phyloP scores from a whole-genome alignment of 2,888 invertebrate genomes.

The Boloria selene region DNA sequence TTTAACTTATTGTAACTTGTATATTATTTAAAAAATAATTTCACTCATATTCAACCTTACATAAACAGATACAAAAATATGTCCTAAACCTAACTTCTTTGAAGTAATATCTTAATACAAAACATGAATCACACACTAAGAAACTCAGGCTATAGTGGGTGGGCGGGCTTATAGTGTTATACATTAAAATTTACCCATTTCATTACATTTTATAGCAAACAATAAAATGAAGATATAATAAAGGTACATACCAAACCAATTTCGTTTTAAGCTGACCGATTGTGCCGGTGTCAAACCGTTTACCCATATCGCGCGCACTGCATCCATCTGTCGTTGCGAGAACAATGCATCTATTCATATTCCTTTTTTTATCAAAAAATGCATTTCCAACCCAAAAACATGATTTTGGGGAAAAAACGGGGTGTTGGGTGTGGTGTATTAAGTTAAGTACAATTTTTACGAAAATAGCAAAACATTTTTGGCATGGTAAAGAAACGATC shows the following conservation, averaged over 20 bases:
- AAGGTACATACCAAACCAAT: conserved; percentile 1
- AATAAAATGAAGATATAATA: conserved; percentile 3
- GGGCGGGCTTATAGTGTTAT: background rate
- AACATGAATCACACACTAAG: too few species aligned
- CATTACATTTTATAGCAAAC: background rate
- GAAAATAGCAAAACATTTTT: conserved; percentile 1
- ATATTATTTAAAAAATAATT: too few species aligned
- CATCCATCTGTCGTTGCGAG: conserved; percentile 63
- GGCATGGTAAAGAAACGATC: too few species aligned
- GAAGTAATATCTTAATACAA: too few species aligned
- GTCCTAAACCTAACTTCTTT: too few species aligned
- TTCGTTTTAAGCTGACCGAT: conserved; percentile 56
- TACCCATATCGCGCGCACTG: conserved; percentile 65
- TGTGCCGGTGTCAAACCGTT: conserved; percentile 72
- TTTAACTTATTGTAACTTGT: too few species aligned
- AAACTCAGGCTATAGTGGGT: too few species aligned
- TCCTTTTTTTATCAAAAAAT: conserved; percentile 42
- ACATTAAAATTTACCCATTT: background rate
- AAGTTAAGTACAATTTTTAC: conserved; percentile 33
- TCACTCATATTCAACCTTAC: too few species aligned
- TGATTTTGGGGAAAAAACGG: conserved; percentile 54
- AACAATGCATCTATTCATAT: conserved; percentile 57
- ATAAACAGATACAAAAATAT: too few species aligned
- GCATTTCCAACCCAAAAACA: conserved; percentile 52
- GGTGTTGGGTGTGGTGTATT: conserved; percentile 43